Conservation (phyloP, 2,888 invertebrate species). For the Acanthopleura granulata region DNA sequence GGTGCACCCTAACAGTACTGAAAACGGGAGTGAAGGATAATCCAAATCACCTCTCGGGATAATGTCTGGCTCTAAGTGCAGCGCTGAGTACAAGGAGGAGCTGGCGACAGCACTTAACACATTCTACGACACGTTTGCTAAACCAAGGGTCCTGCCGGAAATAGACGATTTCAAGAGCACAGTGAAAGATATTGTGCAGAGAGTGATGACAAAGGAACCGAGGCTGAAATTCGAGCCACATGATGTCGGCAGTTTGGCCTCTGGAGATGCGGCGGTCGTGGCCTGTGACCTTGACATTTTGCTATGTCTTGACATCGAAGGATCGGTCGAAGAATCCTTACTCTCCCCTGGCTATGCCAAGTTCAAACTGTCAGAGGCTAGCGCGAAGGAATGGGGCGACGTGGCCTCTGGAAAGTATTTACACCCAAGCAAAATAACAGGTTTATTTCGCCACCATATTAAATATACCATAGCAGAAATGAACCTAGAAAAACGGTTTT, state of each 20-base stretch:
- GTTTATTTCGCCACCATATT: neutral
- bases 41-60: too few species aligned
- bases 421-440: neutral
- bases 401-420: neutral
- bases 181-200: neutral
- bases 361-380: neutral
- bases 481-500: neutral
- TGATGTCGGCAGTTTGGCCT: neutral
- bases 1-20: too few species aligned
- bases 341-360: conserved; percentile 3
- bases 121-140: neutral
- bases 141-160: neutral
- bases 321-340: neutral
- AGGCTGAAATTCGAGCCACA: neutral
- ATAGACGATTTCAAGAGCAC: neutral
- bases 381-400: neutral
- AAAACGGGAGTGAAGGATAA: too few species aligned
- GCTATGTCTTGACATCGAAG: conserved; percentile 4
- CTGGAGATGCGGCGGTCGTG: neutral
- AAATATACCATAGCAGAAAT: neutral
- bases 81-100: neutral
- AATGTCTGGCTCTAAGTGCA: too few species aligned
- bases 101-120: neutral
- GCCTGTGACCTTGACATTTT: conserved; percentile 10
- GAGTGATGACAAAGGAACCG: neutral